Conservation (phyloP, 2,113 vertebrate species). For the Saguinus midas region DNA sequence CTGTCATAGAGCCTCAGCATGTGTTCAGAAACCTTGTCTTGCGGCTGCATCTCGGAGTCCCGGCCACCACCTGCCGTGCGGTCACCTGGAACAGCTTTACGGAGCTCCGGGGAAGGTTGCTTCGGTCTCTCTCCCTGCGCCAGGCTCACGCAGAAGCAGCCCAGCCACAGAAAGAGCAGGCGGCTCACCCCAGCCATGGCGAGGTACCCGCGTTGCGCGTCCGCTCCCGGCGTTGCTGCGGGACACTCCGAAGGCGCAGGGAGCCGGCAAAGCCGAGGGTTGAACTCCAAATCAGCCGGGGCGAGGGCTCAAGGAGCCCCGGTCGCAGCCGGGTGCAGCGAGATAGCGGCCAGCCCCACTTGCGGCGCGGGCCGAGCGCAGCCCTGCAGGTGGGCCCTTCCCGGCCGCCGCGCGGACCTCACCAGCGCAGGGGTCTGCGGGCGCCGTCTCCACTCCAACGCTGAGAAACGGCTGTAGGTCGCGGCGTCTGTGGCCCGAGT, state of each 20-base stretch:
- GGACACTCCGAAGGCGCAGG: not conserved
- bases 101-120: constrained; percentile 48
- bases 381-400: constrained; percentile 58
- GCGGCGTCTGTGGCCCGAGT: not conserved
- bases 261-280: not conserved
- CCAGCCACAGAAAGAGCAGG: constrained; percentile 85
- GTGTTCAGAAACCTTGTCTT: constrained; percentile 91
- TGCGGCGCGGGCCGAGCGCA: not conserved
- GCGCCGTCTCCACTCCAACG: not conserved
- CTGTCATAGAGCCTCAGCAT: constrained; percentile 94
- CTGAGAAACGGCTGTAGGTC: not conserved
- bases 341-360: not conserved
- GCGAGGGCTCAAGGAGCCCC: not conserved
- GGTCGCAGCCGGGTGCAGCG: not conserved
- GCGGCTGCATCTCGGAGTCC: not conserved
- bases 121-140: constrained; percentile 81
- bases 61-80: constrained; percentile 61
- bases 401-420: not conserved
- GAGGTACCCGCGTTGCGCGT: not conserved
- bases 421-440: not conserved
- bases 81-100: not conserved
- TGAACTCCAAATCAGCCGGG: not conserved
- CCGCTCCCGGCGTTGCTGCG: not conserved
- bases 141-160: constrained; percentile 84
- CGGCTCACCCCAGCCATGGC: constrained; percentile 84